Evolutionary conservation across 2,888 invertebrate genomes (phyloP).

Genomic region (Argyra leucocephala): DNA sequence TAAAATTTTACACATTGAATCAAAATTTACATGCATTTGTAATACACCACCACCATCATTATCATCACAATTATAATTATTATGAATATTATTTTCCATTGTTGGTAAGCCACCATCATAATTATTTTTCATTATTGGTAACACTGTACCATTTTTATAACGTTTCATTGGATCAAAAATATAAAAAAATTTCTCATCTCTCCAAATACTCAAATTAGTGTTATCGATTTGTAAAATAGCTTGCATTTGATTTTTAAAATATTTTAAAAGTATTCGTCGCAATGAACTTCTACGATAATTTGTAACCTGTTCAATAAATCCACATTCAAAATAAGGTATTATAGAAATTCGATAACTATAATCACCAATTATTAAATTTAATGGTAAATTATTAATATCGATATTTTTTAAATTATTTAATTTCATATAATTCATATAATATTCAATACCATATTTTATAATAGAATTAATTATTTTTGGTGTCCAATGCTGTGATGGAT

Average conservation of each 20-base stretch:
- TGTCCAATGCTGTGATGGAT: conserved; percentile 55
- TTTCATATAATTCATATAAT: conserved; percentile 31
- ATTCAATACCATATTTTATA: conserved; percentile 32
- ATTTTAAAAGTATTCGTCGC: conserved; percentile 28
- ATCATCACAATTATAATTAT: too few species aligned
- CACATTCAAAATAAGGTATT: conserved; percentile 32
- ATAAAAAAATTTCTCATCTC: conserved; percentile 54
- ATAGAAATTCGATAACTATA: conserved; percentile 32
- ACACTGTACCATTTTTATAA: conserved; percentile 47
- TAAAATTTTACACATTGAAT: conserved; percentile 49
- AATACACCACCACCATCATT: conserved; percentile 48
- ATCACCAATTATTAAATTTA: conserved; percentile 42
- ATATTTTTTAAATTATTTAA: conserved; percentile 31
- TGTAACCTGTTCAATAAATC: conserved; percentile 34
- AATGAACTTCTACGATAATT: conserved; percentile 30
- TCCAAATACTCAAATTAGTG: conserved; percentile 52
- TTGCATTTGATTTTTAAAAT: conserved; percentile 32
- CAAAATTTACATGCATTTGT: conserved; percentile 52
- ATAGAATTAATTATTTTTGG: conserved; percentile 49
- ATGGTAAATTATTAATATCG: conserved; percentile 35
- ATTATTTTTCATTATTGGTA: conserved; percentile 39
- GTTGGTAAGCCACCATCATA: conserved; percentile 36
- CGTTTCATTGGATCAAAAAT: conserved; percentile 58
- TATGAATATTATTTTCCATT: conserved; percentile 40
- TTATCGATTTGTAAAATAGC: conserved; percentile 50